phyloP scores from a whole-genome alignment of 2,888 invertebrate species.

The Rhogogaster chlorosoma region DNA sequence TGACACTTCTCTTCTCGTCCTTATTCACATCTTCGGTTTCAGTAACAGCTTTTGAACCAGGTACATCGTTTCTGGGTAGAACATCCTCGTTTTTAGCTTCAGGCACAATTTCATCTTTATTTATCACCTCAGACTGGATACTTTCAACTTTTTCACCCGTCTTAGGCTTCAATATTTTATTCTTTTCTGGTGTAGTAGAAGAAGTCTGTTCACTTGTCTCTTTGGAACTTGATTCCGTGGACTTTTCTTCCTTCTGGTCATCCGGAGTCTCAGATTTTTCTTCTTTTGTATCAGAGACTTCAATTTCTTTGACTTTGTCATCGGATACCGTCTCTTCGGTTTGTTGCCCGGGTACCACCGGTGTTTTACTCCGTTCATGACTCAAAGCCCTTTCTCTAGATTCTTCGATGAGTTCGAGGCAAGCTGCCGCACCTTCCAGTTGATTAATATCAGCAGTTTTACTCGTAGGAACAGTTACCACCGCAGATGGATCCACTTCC shows the following conservation, averaged over 20 bases:
- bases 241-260: conserved; percentile 63
- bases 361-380: conserved; percentile 75
- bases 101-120: conserved; percentile 47
- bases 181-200: conserved; percentile 67
- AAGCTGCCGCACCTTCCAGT: conserved; percentile 73
- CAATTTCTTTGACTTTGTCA: conserved; percentile 56
- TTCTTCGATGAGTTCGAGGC: conserved; percentile 77
- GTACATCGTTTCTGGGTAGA: conserved; percentile 60
- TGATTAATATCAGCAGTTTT: conserved; percentile 64
- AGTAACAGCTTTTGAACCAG: conserved; percentile 60
- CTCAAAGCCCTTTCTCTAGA: conserved; percentile 74
- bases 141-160: conserved; percentile 70
- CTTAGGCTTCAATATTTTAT: conserved; percentile 74
- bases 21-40: conserved; percentile 54
- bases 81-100: conserved; percentile 56
- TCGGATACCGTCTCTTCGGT: conserved; percentile 65
- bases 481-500: conserved; percentile 67
- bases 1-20: conserved; percentile 52
- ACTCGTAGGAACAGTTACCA: conserved; percentile 60
- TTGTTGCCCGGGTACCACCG: conserved; percentile 67
- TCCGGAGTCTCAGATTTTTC: conserved; percentile 56
- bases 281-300: conserved; percentile 61
- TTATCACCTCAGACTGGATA: conserved; percentile 57
- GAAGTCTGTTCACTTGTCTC: conserved; percentile 60
- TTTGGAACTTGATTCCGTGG: conserved; percentile 60